A percentile compares a stretch with the other conserved stretches of the same genome.
Conservation (phyloP, 2,113 vertebrate genomes). For the Xiphophorus couchianus region DNA sequence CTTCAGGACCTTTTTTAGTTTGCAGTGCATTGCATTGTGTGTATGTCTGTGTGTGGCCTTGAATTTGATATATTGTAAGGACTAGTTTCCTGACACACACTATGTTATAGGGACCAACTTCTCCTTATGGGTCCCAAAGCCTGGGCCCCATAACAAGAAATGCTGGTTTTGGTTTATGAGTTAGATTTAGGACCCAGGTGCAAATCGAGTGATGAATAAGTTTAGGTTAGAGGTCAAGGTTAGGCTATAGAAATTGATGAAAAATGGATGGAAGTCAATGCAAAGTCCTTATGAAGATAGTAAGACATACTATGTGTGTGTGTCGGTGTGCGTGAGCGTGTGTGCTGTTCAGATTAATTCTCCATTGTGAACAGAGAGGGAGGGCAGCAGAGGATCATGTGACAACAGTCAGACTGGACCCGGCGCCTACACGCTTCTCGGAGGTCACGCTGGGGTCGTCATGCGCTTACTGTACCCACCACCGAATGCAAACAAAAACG, state of each 20-base stretch:
- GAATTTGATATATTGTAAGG: too few relatives aligned
- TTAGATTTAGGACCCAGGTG: too few relatives aligned
- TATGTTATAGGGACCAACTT: too few relatives aligned
- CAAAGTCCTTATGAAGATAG: too few relatives aligned
- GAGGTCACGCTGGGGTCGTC: constrained; percentile 71
- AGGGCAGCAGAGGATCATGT: constrained; percentile 77
- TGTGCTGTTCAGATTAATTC: constrained; percentile 67
- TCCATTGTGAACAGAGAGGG: constrained; percentile 69
- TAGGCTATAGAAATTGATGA: too few relatives aligned
- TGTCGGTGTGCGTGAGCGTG: constrained; percentile 8
- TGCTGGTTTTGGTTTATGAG: not conserved
- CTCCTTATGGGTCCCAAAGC: too few relatives aligned
- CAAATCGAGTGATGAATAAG: too few relatives aligned
- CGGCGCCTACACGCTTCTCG: constrained; percentile 74
- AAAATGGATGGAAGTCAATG: too few relatives aligned
- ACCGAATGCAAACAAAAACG: constrained; percentile 42
- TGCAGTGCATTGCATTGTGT: not conserved
- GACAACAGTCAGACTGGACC: constrained; percentile 76
- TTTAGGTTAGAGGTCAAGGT: too few relatives aligned
- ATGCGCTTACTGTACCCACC: constrained; percentile 67
- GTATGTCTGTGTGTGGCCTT: constrained; percentile 6
- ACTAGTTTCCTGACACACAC: too few relatives aligned
- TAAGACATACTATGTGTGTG: not conserved
- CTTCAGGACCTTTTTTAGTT: not conserved
- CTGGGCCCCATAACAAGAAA: too few relatives aligned